A percentile compares a stretch with the other conserved stretches of the same genome.
These are phyloP conservation scores for Anastrepha ludens DNA, from an alignment of 1,140 invertebrate genomes.

Conservation along the genomic window DNA sequence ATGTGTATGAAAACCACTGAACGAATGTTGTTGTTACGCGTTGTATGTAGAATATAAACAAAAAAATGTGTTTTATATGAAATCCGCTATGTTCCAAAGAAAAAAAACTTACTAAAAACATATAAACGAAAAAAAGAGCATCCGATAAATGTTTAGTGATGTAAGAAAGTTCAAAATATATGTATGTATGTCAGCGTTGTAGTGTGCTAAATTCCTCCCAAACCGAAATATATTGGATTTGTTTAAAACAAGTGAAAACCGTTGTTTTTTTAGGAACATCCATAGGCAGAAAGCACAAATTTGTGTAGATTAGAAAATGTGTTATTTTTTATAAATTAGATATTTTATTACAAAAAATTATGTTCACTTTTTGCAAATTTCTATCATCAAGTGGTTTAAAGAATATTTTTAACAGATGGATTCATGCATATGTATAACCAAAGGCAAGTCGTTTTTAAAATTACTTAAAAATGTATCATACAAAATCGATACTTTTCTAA, in stretches of 20 bases:
- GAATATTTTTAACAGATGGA: no score
- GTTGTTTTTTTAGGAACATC: constrained; percentile 9
- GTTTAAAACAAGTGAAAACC: constrained; percentile 42
- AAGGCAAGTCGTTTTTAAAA: no score
- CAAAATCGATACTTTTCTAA: no score
- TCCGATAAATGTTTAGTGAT: constrained; percentile 6
- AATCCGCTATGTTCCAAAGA: not conserved
- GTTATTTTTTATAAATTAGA: not conserved
- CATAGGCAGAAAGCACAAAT: not conserved
- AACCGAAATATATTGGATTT: constrained; percentile 50
- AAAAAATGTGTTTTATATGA: constrained; percentile 10
- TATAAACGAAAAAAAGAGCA: not conserved
- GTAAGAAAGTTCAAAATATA: constrained; percentile 12
- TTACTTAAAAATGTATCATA: no score
- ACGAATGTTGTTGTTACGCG: constrained; percentile 25
- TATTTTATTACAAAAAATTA: constrained; percentile 5
- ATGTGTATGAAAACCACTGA: constrained; percentile 12
- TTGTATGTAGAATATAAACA: constrained; percentile 40
- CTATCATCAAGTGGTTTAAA: constrained; percentile 3
- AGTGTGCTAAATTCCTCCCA: constrained; percentile 21
- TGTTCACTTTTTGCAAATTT: constrained; percentile 41
- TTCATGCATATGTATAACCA: no score
- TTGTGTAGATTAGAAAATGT: not conserved
- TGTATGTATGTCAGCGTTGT: constrained; percentile 34
- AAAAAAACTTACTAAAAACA: not conserved